Base-by-base conservation (phyloP, 2,888 invertebrate species). In the Seira ritae region DNA sequence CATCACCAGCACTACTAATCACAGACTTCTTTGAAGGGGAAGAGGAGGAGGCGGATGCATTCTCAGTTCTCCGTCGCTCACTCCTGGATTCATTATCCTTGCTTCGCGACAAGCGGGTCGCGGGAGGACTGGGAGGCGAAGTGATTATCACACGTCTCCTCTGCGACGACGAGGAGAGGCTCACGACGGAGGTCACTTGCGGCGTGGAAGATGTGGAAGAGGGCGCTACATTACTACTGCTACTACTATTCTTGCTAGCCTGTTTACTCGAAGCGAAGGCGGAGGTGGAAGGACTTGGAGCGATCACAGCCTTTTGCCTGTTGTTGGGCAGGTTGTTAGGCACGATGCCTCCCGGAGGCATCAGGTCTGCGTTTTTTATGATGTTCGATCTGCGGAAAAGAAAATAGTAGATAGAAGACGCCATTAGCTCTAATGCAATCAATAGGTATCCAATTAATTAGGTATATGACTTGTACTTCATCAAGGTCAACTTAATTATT, bases 91-190 rank as follows among this genome's bases (percentile, higher is more conserved):
- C 75, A 72, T 75, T 55, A 42, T 72, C 76, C 46, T 72, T 75
- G 1, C 65, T 65, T 20, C 70, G 68, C 17, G 73, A 55, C 62
- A 50, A 66, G 17, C 85, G 84, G 24, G 84, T 83, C 1, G 70
- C 42, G 0, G 85, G 75, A 31, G 87, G 87, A 15, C 86, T 86
- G 0, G 83, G 62, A n/a, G 85, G 84, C n/a, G 86, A 84, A 1
- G 87, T 85, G 17, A 84, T 84, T n/a, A 86, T 80, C n/a, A 84
- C 85, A 19, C 74, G 68, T 19, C 71, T 46, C 17, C 20, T 15
- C 10, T 70, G 42, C 2, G 62, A 22, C 12, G 22, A 1, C 4
- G 79, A 55, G 0, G 73, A 62, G 60, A 55, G 68, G 12, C 20
- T 70, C 65, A 17, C 60, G 42, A 42, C 12, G 42, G 6, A 42